phyloP scores from a whole-genome alignment of 2,888 invertebrate species.

The Noctua fimbriata region DNA sequence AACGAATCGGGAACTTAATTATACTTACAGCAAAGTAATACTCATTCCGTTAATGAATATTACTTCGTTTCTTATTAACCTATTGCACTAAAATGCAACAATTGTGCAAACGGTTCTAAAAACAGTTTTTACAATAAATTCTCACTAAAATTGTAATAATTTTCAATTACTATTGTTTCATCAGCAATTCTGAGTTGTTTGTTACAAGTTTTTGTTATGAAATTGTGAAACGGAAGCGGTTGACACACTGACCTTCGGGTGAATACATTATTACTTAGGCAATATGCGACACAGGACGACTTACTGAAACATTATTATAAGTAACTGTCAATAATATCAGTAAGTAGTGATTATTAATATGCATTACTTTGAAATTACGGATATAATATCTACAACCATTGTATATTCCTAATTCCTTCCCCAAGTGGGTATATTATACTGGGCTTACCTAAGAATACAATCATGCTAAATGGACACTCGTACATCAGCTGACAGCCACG shows the following conservation, averaged over 20 bases:
- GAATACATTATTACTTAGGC: not conserved
- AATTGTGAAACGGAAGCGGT: slow-evolving; percentile 12
- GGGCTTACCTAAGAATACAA: not conserved
- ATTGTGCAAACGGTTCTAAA: slow-evolving; percentile 33
- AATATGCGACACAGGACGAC: slow-evolving; percentile 4
- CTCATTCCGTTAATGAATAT: slow-evolving; percentile 40
- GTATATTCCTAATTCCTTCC: not conserved
- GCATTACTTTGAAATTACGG: not conserved
- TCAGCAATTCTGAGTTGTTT: not conserved
- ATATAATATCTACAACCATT: too few species aligned
- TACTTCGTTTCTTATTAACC: slow-evolving; percentile 30
- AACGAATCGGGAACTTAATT: too few species aligned
- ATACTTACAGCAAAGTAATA: slow-evolving; percentile 16
- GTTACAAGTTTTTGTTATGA: slow-evolving; percentile 6
- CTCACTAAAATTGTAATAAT: slow-evolving; percentile 9
- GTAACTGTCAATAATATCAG: not conserved
- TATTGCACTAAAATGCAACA: slow-evolving; percentile 31
- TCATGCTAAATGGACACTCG: not conserved
- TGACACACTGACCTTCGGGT: slow-evolving; percentile 12
- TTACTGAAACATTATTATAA: not conserved
- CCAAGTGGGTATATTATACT: not conserved
- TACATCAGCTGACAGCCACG: not conserved
- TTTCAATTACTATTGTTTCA: slow-evolving; percentile 20
- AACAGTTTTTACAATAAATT: slow-evolving; percentile 21
- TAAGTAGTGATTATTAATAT: not conserved